phyloP scores from a whole-genome alignment of 2,113 vertebrate genomes.

The Microcebus murinus region DNA sequence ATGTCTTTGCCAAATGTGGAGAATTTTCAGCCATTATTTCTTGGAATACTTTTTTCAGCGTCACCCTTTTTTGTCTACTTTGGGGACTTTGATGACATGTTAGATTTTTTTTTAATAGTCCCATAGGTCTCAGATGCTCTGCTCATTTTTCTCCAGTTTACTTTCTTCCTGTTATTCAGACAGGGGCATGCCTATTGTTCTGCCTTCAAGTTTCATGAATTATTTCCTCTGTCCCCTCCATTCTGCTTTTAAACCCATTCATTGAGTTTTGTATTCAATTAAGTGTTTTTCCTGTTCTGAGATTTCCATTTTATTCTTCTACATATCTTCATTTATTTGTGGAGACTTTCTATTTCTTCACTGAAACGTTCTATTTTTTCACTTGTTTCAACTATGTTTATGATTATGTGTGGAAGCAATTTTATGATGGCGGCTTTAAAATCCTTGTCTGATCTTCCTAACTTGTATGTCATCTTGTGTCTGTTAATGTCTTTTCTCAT shows the following conservation, averaged over 20 bases:
- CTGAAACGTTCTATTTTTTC: neutral
- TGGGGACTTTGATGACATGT: neutral
- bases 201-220: neutral
- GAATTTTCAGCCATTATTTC: neutral
- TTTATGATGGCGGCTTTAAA: neutral
- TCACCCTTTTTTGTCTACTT: neutral
- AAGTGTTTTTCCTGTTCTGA: neutral
- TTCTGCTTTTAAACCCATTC: neutral
- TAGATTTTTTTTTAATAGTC: neutral
- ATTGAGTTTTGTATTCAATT: neutral
- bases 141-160: neutral
- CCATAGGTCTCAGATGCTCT: neutral
- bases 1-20: neutral
- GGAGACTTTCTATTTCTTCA: neutral
- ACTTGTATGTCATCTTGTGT: neutral
- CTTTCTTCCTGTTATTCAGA: neutral
- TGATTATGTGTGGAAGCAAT: neutral
- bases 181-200: neutral
- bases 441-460: neutral
- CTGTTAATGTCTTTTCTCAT: neutral
- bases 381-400: neutral
- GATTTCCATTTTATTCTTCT: neutral
- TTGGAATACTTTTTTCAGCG: neutral
- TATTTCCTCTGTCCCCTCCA: neutral
- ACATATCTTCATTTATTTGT: neutral